Percentiles rank a stretch among this genome's conserved stretches.
These are phyloP conservation scores for Enoplosus armatus DNA, from an alignment of 2,797 vertebrate species.

Conservation along the genomic window DNA sequence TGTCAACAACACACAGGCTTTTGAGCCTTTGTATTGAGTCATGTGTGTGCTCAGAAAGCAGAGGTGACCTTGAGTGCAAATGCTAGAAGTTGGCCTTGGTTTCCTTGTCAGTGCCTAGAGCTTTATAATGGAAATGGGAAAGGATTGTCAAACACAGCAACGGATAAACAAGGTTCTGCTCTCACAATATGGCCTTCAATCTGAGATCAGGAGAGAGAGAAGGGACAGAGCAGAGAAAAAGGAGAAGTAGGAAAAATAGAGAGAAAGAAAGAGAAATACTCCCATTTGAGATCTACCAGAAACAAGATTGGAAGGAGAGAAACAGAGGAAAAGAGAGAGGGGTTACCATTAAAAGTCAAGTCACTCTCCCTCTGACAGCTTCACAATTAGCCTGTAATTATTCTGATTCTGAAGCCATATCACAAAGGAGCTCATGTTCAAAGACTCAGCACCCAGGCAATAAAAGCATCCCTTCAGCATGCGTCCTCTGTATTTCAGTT, in stretches of 20 bases:
- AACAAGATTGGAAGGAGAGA: neutral
- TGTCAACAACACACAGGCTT: slow-evolving; percentile 42
- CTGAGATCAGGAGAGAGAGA: slow-evolving; percentile 32
- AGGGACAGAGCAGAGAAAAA: neutral
- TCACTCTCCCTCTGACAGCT: slow-evolving; percentile 59
- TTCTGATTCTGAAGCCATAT: slow-evolving; percentile 61
- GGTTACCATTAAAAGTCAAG: slow-evolving; percentile 67
- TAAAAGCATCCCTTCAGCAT: slow-evolving; percentile 36
- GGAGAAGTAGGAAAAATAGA: neutral
- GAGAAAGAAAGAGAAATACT: neutral
- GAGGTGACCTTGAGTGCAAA: slow-evolving; percentile 70
- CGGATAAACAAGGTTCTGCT: slow-evolving; percentile 32
- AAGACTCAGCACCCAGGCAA: slow-evolving; percentile 49
- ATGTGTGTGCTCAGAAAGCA: slow-evolving; percentile 45
- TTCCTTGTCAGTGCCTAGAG: slow-evolving; percentile 44
- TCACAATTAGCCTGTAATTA: slow-evolving; percentile 75
- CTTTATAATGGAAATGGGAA: slow-evolving; percentile 56
- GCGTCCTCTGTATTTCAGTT: slow-evolving; percentile 44
- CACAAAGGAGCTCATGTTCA: slow-evolving; percentile 69
- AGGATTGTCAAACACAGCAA: slow-evolving; percentile 49
- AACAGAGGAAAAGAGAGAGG: neutral
- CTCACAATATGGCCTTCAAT: slow-evolving; percentile 31
- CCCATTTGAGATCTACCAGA: neutral
- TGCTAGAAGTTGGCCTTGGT: slow-evolving; percentile 55
- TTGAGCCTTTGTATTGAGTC: slow-evolving; percentile 37